Evolutionary conservation across 2,113 vertebrate genomes (phyloP).

Genomic region (human): DNA sequence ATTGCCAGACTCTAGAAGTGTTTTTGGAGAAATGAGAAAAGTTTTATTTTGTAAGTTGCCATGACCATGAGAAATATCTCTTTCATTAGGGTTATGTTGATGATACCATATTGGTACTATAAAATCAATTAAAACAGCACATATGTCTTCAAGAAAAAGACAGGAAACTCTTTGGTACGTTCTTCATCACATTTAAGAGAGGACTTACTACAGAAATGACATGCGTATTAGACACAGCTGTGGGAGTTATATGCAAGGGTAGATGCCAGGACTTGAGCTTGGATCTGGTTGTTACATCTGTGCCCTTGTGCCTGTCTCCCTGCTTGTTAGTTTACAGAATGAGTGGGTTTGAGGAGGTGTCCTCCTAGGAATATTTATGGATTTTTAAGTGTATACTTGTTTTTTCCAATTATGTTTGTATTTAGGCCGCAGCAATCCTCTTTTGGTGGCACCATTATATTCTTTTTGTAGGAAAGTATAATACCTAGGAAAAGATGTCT

Average conservation of each 20-base stretch:
- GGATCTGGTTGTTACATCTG: background rate
- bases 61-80: background rate
- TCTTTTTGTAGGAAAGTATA: background rate
- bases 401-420: background rate
- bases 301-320: background rate
- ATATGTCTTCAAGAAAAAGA: background rate
- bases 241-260: accelerated
- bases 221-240: background rate
- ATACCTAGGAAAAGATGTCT: background rate
- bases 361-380: background rate
- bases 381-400: background rate
- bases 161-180: background rate
- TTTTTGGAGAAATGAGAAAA: background rate
- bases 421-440: background rate
- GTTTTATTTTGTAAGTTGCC: background rate
- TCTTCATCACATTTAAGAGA: background rate
- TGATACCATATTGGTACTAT: background rate
- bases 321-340: background rate
- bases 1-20: background rate
- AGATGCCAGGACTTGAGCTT: background rate
- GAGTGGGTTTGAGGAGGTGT: background rate
- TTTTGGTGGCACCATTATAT: background rate
- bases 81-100: background rate
- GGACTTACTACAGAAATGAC: background rate
- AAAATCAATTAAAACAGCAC: background rate